Evolutionary conservation across 2,113 vertebrate species (phyloP).

Genomic region (Gadus chalcogrammus): DNA sequence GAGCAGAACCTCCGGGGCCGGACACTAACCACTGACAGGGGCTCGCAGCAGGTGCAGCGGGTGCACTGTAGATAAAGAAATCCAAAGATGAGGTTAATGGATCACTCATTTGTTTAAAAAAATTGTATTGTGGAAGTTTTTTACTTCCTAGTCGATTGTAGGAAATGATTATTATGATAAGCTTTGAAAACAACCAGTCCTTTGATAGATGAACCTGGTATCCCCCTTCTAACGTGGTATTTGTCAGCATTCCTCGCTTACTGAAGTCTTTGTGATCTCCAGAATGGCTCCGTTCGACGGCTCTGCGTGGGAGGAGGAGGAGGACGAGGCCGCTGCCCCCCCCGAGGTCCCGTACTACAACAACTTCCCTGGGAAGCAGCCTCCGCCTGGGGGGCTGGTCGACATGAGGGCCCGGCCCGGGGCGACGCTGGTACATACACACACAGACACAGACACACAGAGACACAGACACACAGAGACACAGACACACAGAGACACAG

Average conservation of each 20-base stretch:
- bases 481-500: no score
- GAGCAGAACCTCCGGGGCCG: no score
- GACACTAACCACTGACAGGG: background rate
- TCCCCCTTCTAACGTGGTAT: background rate
- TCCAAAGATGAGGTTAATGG: no score
- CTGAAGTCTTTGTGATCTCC: background rate
- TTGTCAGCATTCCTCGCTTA: no score
- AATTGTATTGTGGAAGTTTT: no score
- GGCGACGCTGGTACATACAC: conserved; percentile 83
- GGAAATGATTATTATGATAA: no score
- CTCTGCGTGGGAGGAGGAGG: conserved; percentile 95
- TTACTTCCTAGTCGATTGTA: no score
- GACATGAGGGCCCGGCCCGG: conserved; percentile 85
- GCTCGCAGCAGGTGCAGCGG: no score
- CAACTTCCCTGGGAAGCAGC: conserved; percentile 94
- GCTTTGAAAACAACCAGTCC: no score
- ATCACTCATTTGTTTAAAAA: background rate
- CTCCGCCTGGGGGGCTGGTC: conserved; percentile 89
- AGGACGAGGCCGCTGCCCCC: conserved; percentile 80
- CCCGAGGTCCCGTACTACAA: conserved; percentile 95
- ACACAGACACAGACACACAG: background rate
- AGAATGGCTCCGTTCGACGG: conserved; percentile 97
- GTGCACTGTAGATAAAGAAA: no score
- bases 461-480: background rate
- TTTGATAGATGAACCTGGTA: background rate